phyloP scores from a whole-genome alignment of 2,888 invertebrate genomes.

The Ectemnius cavifrons region DNA sequence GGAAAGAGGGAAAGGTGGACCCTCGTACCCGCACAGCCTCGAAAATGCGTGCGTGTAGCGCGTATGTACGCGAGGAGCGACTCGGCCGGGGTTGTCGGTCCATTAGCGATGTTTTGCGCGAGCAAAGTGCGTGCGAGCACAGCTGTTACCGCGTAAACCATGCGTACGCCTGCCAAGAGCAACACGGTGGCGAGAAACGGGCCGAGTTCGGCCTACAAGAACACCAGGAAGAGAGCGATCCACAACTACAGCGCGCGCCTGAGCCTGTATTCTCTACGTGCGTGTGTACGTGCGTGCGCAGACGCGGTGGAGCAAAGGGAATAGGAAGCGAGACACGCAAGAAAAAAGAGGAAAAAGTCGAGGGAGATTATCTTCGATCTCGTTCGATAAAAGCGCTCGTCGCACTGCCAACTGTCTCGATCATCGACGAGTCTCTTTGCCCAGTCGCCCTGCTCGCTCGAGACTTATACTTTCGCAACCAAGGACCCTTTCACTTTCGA shows the following conservation, averaged over 20 bases:
- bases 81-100: slow-evolving; percentile 64
- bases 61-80: slow-evolving; percentile 35
- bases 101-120: slow-evolving; percentile 71
- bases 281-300: not conserved
- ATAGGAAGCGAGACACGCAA: slow-evolving; percentile 1
- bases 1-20: slow-evolving; percentile 11
- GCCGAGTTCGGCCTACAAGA: slow-evolving; percentile 17
- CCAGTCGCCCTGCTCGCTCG: not conserved
- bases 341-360: slow-evolving; percentile 24
- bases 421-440: slow-evolving; percentile 35
- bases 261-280: not conserved
- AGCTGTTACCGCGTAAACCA: slow-evolving; percentile 71
- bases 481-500: not conserved
- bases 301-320: slow-evolving; percentile 17
- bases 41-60: slow-evolving; percentile 1
- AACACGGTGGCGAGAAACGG: slow-evolving; percentile 53
- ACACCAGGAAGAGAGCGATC: not conserved
- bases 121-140: slow-evolving; percentile 68
- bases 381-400: slow-evolving; percentile 40
- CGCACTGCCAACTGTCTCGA: slow-evolving; percentile 30
- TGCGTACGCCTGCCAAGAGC: slow-evolving; percentile 62
- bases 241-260: no score
- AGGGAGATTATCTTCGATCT: slow-evolving; percentile 52
- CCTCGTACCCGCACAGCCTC: not conserved
- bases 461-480: no score